phyloP scores from a whole-genome alignment of 1,140 invertebrate genomes.

The Periplaneta americana region DNA sequence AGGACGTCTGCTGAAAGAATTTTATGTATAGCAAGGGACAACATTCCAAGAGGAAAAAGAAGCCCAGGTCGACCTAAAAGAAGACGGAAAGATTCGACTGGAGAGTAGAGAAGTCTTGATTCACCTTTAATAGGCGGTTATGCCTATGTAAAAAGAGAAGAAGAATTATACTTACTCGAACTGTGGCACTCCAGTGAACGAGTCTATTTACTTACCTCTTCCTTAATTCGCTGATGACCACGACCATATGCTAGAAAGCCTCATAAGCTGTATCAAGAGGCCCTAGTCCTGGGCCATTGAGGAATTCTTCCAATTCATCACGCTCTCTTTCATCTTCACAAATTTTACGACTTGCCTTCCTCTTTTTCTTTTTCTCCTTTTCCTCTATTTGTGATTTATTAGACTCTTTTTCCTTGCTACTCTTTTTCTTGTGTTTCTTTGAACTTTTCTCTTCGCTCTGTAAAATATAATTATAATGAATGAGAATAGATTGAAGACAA shows the following conservation, averaged over 20 bases:
- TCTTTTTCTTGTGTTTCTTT: slow-evolving; percentile 36
- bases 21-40: too few relatives aligned
- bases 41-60: too few relatives aligned
- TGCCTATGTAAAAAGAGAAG: too few relatives aligned
- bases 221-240: not conserved
- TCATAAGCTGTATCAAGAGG: slow-evolving; percentile 48
- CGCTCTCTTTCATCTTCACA: slow-evolving; percentile 39
- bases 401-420: slow-evolving; percentile 39
- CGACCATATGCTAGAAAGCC: slow-evolving; percentile 39
- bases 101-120: too few relatives aligned
- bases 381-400: slow-evolving; percentile 35
- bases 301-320: slow-evolving; percentile 61
- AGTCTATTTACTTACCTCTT: not conserved
- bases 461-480: slow-evolving; percentile 5
- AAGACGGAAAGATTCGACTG: too few relatives aligned
- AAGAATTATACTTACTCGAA: too few relatives aligned
- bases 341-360: slow-evolving; percentile 20
- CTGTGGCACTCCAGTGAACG: not conserved
- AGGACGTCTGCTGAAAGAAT: too few relatives aligned
- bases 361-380: slow-evolving; percentile 42
- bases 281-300: slow-evolving; percentile 44
- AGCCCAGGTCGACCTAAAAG: too few relatives aligned
- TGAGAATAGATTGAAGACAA: not conserved
- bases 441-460: slow-evolving; percentile 51
- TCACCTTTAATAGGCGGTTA: too few relatives aligned